These are phyloP conservation scores for Struthio camelus DNA, from an alignment of 2,113 vertebrate genomes.

Conservation along the genomic window DNA sequence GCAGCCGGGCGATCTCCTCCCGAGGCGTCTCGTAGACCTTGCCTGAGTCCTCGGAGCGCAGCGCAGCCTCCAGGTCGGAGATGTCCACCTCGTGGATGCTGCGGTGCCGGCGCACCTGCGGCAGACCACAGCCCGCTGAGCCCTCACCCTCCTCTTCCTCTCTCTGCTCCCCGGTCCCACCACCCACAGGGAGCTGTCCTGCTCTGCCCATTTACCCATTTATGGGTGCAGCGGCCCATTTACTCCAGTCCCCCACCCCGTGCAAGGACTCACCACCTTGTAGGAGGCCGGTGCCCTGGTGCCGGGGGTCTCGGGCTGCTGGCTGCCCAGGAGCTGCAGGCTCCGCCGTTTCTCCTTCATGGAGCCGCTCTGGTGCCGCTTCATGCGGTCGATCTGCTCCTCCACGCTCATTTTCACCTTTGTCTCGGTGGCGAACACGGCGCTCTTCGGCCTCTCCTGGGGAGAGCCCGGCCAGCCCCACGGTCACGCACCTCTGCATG, in stretches of 20 bases:
- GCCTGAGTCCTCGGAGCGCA: slow-evolving; percentile 77
- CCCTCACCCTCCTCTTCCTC: background rate
- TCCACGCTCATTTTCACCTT: slow-evolving; percentile 96
- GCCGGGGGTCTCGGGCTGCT: slow-evolving; percentile 59
- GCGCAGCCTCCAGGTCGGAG: slow-evolving; percentile 89
- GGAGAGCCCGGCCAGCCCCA: background rate
- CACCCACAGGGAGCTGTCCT: too few species aligned
- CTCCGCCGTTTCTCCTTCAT: slow-evolving; percentile 91
- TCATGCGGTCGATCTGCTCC: slow-evolving; percentile 93
- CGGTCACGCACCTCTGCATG: rapidly evolving
- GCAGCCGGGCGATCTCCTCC: slow-evolving; percentile 91
- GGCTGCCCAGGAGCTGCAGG: slow-evolving; percentile 85
- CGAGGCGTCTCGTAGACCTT: slow-evolving; percentile 87
- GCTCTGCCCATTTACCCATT: too few species aligned
- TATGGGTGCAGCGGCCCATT: background rate
- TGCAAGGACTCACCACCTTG: slow-evolving; percentile 83
- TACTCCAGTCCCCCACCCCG: rapidly evolving
- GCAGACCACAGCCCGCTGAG: background rate
- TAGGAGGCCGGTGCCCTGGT: slow-evolving; percentile 78
- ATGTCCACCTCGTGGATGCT: slow-evolving; percentile 96
- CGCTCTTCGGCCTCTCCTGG: slow-evolving; percentile 92
- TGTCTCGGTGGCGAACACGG: slow-evolving; percentile 82
- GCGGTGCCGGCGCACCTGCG: slow-evolving; percentile 87
- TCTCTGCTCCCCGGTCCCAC: background rate
- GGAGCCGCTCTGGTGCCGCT: slow-evolving; percentile 90